Evolutionary conservation across 2,797 vertebrate species (phyloP).

Genomic region (Oceanodroma leucorhoa): DNA sequence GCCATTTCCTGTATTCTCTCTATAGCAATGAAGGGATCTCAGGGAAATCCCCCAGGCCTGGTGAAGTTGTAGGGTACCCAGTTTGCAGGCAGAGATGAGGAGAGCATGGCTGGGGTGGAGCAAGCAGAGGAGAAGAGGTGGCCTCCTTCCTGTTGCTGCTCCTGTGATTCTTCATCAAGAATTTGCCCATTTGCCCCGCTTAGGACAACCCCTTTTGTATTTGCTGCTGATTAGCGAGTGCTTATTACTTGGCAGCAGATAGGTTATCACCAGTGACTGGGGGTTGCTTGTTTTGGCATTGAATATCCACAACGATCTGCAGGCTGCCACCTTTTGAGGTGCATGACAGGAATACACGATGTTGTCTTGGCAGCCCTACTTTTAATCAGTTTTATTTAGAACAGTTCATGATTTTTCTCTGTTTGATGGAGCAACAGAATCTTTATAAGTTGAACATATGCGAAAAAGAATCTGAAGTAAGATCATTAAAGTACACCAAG

Average conservation of each 20-base stretch:
- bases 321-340: not conserved
- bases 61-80: not conserved
- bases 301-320: not conserved
- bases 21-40: not conserved
- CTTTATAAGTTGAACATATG: not conserved
- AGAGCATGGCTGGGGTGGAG: not conserved
- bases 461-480: not conserved
- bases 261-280: not conserved
- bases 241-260: not conserved
- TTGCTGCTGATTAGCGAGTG: not conserved
- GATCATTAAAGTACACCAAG: not conserved
- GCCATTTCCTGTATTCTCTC: not conserved
- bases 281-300: not conserved
- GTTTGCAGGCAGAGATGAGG: not conserved
- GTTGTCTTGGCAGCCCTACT: not conserved
- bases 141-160: not conserved
- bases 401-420: not conserved
- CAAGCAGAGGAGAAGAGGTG: not conserved
- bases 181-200: not conserved
- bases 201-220: not conserved
- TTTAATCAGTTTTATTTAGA: not conserved
- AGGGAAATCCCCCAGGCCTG: not conserved
- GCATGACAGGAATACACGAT: rapidly evolving
- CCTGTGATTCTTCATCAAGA: not conserved
- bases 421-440: not conserved